Evolutionary conservation across 2,888 invertebrate genomes (phyloP), one percentile per base, ranked within the genome.

Genomic region (Leptopilina syphax): DNA sequence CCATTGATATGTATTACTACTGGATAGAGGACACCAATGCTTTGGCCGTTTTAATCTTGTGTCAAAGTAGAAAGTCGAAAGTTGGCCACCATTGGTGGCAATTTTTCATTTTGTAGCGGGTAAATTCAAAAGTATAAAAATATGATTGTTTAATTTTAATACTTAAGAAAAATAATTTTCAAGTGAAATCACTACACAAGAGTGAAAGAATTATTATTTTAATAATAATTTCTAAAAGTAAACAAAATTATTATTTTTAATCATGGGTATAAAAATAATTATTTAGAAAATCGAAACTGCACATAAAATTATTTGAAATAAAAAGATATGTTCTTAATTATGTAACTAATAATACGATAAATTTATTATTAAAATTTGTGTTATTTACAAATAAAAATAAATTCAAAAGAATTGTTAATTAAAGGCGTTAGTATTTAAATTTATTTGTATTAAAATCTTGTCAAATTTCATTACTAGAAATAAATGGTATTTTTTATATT

Each of bases 401-500:
- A 10, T 54, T 12, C 12, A 27, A 27, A 27, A 27, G 27, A 27
- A 27, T 27, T 27, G 27, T 27, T 27, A 27, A 27, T 27, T 27
- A 27, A 27, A 27, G n/a, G 1, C 3, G 27, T 27, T 27, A 27
- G 3, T 27, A 27, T 27, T 27, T 3, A 27, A 27, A 27, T 27
- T 27, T 27, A 27, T 27, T 27, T 27, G 27, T 27, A 27, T 27
- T 27, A 27, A 27, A 27, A 27, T 27, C 10, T 12, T 54, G 54
- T 27, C 70, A 65, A n/a, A 81, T 41, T 65, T 79, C 60, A 60
- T 27, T 27, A 27, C 27, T 27, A 27, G 27, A 27, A 27, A 27
- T 27, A 3, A 27, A 27, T 27, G 27, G 27, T 27, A 27, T 27
- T 27, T 27, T 27, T 27, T 27, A 27, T 27, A 27, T 27, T 27